Evolutionary conservation across 92 coral and sea anemone genomes (phyloP), one percentile per base, ranked within the genome.

Genomic region (Paragorgia papillata): DNA sequence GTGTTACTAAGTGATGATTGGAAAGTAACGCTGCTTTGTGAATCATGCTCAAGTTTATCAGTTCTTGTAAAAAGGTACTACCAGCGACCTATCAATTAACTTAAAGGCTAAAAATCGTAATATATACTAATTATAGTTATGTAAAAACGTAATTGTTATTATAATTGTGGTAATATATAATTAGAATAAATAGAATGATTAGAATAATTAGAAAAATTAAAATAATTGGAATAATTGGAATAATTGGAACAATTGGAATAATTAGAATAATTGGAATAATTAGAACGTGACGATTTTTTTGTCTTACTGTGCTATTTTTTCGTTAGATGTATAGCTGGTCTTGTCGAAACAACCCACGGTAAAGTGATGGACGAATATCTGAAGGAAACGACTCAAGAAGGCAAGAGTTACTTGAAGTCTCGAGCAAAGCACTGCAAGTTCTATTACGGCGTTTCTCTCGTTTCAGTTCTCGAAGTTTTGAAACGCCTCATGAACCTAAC

Each of bases 301-400:
- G n/a, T n/a, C n/a, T n/a, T n/a, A n/a, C n/a, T n/a, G n/a, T n/a
- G n/a, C n/a, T n/a, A n/a, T n/a, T n/a, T n/a, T n/a, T 31, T 21
- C 27, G n/a, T 9, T 21, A 71, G 78, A 37, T 71, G 78, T n/a
- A 71, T 71, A 29, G 78, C 51, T 15, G 78, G 78, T 22, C 78
- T 71, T 8, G 17, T 54, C 10, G 78, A 28, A 31, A 55, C 65
- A 20, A 71, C 64, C 1, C 39, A 55, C 29, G 78, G 78, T 9
- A 55, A 71, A 0, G 50, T 25, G 19, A 51, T 71, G 78, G 33
- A 71, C 8, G 19, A 4, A 18, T 71, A 31, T 55, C 41, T 71
- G 19, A 71, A 71, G 64, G 78, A 54, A 7, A 26, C 64, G 0
- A 12, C 39, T 26, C 48, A 71, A 10, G 63, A 53, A 1, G 31